Base-by-base conservation (phyloP, 2,113 vertebrate species). In the Periophthalmodon schlosseri region DNA sequence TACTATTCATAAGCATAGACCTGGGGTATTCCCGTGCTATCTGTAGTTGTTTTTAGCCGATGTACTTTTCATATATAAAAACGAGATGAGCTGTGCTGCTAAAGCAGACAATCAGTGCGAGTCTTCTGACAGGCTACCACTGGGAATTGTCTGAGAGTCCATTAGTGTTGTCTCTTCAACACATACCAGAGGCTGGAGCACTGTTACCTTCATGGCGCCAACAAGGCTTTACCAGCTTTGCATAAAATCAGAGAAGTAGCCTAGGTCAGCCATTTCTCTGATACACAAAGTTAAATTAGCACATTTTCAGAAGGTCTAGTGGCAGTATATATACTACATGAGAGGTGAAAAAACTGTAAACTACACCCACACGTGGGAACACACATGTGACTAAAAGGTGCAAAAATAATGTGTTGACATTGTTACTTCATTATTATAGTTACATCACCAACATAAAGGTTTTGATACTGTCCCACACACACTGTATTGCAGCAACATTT, bases 141-240 rank as follows among this genome's bases (percentile, higher is more conserved):
- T 50, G 46, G 73, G 79, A 58, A 85, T 44, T 33, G 70, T 76
- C 73, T 78, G 57, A 58, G 52, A 13, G 9, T 83, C 73, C 78
- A 83, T 81, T 77, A 83, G 67, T 33, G 60, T 71, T 76, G 82
- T 49, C 60, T 58, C 44, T 77, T 70, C 21, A 69, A 2, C 39
- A 44, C 39, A 44, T 44, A 44, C 39, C 39, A 75, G 18, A 73
- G 36, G 28, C 20, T 47, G 63, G 4, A 16, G 58, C 58, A 73
- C 18, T n/a, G 71, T 68, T 76, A 73, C 71, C 68, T 79, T 44
- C 39, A 44, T 44, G n/a, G 18, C 66, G 57, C 77, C 50, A 81
- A 64, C 79, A 57, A 15, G 49, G 21, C 56, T 69, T 77, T 34
- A 60, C 21, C 24, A 46, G n/a, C 20, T 44, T 21, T 33, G 23